phyloP scores from a whole-genome alignment of 2,113 vertebrate species.

The Daphoenositta chrysoptera region DNA sequence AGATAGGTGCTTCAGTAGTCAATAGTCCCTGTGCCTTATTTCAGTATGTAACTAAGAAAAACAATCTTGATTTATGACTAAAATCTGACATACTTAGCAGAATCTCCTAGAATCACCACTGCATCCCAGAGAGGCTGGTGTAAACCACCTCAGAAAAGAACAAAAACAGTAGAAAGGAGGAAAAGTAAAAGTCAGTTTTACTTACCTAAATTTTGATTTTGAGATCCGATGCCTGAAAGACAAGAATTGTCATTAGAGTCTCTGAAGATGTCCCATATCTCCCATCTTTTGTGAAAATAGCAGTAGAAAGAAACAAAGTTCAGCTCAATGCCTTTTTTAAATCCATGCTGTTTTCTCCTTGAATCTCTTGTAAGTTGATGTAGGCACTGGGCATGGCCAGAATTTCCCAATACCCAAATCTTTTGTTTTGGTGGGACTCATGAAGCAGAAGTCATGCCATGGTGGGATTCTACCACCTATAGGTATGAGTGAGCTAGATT shows the following conservation, averaged over 20 bases:
- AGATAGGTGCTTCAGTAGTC: background rate
- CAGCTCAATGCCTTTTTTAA: background rate
- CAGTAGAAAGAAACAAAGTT: background rate
- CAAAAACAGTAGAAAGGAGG: background rate
- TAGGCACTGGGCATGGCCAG: background rate
- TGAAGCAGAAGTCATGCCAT: background rate
- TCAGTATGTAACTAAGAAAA: background rate
- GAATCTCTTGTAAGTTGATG: background rate
- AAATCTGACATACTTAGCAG: background rate
- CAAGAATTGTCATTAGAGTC: slow-evolving; percentile 73
- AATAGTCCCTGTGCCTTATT: background rate
- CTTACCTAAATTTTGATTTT: slow-evolving; percentile 99
- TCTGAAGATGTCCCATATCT: background rate
- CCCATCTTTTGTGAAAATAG: background rate
- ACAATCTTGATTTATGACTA: background rate
- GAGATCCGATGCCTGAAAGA: slow-evolving; percentile 98
- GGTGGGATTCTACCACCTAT: background rate
- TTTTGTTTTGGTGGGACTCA: background rate
- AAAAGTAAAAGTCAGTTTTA: slow-evolving; percentile 58
- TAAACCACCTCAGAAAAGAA: background rate
- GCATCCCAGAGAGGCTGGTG: background rate
- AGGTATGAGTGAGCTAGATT: background rate
- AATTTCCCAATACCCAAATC: background rate
- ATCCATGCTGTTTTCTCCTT: background rate
- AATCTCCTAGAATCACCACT: background rate